phyloP scores from a whole-genome alignment of 2,113 vertebrate genomes.

The Vireo altiloquus region DNA sequence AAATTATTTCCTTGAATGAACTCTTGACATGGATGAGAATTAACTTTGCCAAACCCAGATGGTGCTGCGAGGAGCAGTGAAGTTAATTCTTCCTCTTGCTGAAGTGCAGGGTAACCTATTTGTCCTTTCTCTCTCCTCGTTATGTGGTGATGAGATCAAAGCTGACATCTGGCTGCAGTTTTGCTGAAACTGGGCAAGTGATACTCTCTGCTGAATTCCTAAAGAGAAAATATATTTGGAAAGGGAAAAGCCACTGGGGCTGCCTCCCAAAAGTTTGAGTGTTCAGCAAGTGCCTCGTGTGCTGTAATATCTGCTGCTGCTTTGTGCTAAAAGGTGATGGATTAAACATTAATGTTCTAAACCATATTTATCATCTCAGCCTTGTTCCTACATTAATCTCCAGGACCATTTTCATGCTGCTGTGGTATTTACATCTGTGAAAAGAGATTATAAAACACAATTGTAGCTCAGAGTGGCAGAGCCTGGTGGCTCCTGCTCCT shows the following conservation, averaged over 20 bases:
- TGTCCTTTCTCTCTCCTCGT: slow-evolving; percentile 27
- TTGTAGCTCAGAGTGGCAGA: background rate
- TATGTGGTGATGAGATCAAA: slow-evolving; percentile 49
- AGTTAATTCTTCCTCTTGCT: slow-evolving; percentile 50
- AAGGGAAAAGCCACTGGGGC: background rate
- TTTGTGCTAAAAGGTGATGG: background rate
- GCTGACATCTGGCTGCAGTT: slow-evolving; percentile 51
- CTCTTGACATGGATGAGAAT: slow-evolving; percentile 35
- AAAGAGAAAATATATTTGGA: background rate
- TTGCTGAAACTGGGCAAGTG: slow-evolving; percentile 48
- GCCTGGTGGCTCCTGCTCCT: background rate
- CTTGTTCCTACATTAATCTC: background rate
- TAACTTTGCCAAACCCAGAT: slow-evolving; percentile 52
- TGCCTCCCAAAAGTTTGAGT: background rate
- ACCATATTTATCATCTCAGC: background rate
- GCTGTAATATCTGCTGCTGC: background rate
- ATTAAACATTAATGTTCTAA: background rate
- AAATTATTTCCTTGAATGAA: slow-evolving; percentile 48
- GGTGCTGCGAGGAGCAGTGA: slow-evolving; percentile 13
- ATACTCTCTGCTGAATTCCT: slow-evolving; percentile 25
- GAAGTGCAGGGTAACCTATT: slow-evolving; percentile 36
- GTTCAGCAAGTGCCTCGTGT: background rate
- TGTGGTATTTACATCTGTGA: background rate
- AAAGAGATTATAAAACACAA: background rate
- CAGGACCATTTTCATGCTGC: background rate